Base-by-base conservation (phyloP, 2,797 vertebrate genomes). In the Falco columbarius region DNA sequence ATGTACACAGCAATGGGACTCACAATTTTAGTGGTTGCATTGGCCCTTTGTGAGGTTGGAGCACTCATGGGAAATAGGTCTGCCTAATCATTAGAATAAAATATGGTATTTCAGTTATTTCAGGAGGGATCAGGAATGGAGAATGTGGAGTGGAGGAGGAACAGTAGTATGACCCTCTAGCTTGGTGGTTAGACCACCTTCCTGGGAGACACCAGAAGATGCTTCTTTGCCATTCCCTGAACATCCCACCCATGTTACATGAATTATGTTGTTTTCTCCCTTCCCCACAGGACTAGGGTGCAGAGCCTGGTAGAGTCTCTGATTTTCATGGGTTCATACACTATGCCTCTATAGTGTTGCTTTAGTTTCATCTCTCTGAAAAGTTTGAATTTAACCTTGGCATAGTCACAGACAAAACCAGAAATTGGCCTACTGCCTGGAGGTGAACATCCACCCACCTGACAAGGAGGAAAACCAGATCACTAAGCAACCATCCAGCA, bases 361-460 rank as follows among this genome's bases (percentile, higher is more conserved):
- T 70, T 58, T 63, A 63, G 62, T 72, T 40, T 72, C 34, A 27
- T 15, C 10, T 82, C 24, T 51, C 32, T 21, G 59, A 59, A 29
- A 73, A 66, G 40, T 66, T 86, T 70, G 47, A 21, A 66, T 81
- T 83, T 89, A 62, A 89, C 55, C 59, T 81, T 70, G 36, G 27
- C 24, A 17, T 17, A 52, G 51, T 29, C n/a, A 52, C 47, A 70
- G 56, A 89, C 6, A 59, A 82, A 73, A 11, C 15, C 63, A 86
- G 65, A 44, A 96, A 72, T 66, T 14, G 22, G 44, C 81, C 55
- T 70, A 20, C 10, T 66, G 79, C 84, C 80, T 86, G 46, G 51
- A 75, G 81, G 46, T 49, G 36, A 81, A 56, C 68, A 89, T 89
- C 59, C 63, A 81, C 44, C 54, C 94, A 66, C 19, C 14, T 83